Base-by-base conservation (phyloP, 2,113 vertebrate genomes). In the Butorides virescens region DNA sequence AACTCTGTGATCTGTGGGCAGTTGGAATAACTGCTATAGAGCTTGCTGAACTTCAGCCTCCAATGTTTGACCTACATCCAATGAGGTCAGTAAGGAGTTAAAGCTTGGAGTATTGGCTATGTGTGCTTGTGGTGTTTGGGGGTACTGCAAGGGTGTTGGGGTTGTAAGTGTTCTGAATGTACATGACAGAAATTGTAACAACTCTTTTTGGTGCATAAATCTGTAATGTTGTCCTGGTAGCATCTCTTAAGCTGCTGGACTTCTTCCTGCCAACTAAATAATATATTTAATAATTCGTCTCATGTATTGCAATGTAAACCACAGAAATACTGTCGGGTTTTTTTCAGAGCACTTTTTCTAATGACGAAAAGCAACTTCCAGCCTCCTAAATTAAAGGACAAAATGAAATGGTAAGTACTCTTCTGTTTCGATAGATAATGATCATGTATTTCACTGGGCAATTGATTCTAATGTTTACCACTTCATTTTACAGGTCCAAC, bases 351-450 rank as follows among this genome's bases (percentile, higher is more conserved):
- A 77, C 98, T 99, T 84, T 99, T 99, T 98, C 96, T 99, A 96
- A 99, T 99, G 99, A 99, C 99, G 6, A 99, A 99, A 98, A 99
- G 99, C 97, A 99, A 99, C 97, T 99, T 99, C 95, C 99, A 99
- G 86, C 99, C 99, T 91, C 99, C 99, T 30, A 99, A 99, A 96
- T 98, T 99, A 97, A 99, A 99, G 98, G 99, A 99, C 97, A 99
- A 99, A 98, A 96, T 99, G 90, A 99, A 99, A 79, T 99, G 99
- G 99, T 99, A 98, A 98, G 98, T 86, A 58, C 61, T 93, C 94
- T 61, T 83, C 55, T 86, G 53, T 49, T 91, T 92, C 61, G 23
- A 66, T 94, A 87, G 37, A 20, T 55, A 83, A 50, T 27, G 16
- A 18, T 73, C 4, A 15, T 46, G 14, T 49, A 52, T 37, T 88